Evolutionary conservation across 2,888 invertebrate species (phyloP), one percentile per base, ranked within the genome.

Genomic region (Tetrapedia diversipes): DNA sequence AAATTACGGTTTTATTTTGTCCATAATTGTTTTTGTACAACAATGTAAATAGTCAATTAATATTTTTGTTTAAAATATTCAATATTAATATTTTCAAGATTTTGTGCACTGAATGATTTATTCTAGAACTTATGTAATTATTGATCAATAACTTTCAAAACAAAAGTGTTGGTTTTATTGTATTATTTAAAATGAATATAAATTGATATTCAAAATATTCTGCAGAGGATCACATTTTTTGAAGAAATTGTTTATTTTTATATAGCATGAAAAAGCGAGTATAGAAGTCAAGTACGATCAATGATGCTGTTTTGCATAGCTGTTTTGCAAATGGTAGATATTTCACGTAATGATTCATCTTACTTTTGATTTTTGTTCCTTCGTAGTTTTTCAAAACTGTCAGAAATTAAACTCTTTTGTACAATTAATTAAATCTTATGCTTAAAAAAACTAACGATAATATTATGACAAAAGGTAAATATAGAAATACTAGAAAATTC

Each of bases 261-360:
- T 0, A 37, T 53, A 49, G 41, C 47, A 49, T 2, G 41, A 27
- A 4, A 57, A 49, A 57, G 10, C 32, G 49, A 34, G 16, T 37
- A 43, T 32, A 34, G 7, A 14, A 19, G 32, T 27, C 11, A 39
- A 22, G 34, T 24, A 19, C 56, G 70, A 66, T 66, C 69, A 69
- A 69, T 69, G 69, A 69, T 43, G 41, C 24, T 27, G 45, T 37
- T 34, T 43, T 29, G 43, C 41, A 41, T 19, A 61, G 19, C 16
- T 8, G 19, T 61, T 24, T 53, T 43, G 43, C 24, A 32, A 32
- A 43, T 45, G 24, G 19, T 56, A 34, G n/a, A n/a, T n/a, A n/a
- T n/a, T 32, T 45, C 22, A 22, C 22, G 29, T 29, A 45, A n/a
- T 10, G n/a, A 41, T 61, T 24, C 16, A 32, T 34, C 14, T 67